These are phyloP conservation scores for Perithous albicinctus DNA, from an alignment of 2,888 invertebrate genomes.

Conservation along the genomic window DNA sequence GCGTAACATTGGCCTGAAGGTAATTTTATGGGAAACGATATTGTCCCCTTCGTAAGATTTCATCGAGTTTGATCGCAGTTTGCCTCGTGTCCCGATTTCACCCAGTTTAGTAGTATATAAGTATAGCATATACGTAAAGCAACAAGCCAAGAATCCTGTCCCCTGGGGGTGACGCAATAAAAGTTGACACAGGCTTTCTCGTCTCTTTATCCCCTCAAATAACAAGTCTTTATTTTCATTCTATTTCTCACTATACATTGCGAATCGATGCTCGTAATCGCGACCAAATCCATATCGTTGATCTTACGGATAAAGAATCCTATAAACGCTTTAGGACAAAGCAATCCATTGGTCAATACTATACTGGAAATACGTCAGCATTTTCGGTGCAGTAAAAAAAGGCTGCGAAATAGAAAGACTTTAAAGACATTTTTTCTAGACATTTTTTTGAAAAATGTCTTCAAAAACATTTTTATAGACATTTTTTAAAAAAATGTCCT, in stretches of 20 bases:
- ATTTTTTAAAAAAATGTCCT: too few relatives aligned
- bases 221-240: neutral
- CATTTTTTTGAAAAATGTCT: too few relatives aligned
- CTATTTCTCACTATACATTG: neutral
- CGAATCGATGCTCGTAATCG: conserved; percentile 34
- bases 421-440: too few relatives aligned
- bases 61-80: conserved; percentile 35
- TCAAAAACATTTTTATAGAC: too few relatives aligned
- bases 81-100: conserved; percentile 28
- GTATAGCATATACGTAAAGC: neutral
- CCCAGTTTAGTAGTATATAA: too few relatives aligned
- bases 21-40: conserved; percentile 75
- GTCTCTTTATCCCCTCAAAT: conserved; percentile 22
- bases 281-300: neutral
- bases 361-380: too few relatives aligned
- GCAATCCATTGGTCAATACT: too few relatives aligned
- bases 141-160: conserved; percentile 46
- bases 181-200: conserved; percentile 59
- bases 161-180: conserved; percentile 60
- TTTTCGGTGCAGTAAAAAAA: too few relatives aligned
- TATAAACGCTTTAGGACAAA: neutral
- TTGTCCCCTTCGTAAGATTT: conserved; percentile 64
- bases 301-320: conserved; percentile 16
- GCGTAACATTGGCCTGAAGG: conserved; percentile 57
- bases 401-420: too few relatives aligned